Evolutionary conservation across 2,888 invertebrate species (phyloP), one percentile per base, ranked within the genome.

Genomic region (Cheilosia variabilis): DNA sequence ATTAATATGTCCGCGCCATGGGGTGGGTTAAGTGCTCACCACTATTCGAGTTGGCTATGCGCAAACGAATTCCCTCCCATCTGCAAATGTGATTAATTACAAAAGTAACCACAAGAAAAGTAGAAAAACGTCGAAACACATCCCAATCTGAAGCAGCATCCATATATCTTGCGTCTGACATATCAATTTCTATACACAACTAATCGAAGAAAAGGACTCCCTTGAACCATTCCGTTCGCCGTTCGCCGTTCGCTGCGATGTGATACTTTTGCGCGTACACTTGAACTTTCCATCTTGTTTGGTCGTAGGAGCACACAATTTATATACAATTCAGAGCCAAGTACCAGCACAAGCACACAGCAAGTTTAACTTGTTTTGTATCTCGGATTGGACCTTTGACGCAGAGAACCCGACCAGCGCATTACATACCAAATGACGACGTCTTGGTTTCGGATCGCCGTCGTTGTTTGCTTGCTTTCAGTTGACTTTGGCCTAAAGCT

Each of bases 221-320:
- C 55, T 53, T 73, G 63, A 72, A 63, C 31, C 60, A 55, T 43
- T 65, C 17, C 50, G 13, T 53, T 19, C 45, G 24, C 13, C 37
- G 66, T n/a, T 17, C 9, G 27, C 15, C 2, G 37, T 60, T 22
- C 17, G n/a, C n/a, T 50, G 31, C 6, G 50, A 57, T 57, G 37
- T 43, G 43, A 55, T 55, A 68, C 52, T 27, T 43, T 53, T 7
- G 55, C 43, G 63, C 43, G 50, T 62, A 77, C 63, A 69, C 58
- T 71, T 81, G 45, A 82, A 72, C 77, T 78, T 72, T 82, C 72
- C 66, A 72, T 62, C 71, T 71, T 68, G 63, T 75, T 81, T 81
- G 43, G 37, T 15, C 43, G 37, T 41, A 7, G 4, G n/a, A 13
- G 19, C 6, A 24, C 52, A 72, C 22, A 7, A 27, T 27, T 4